phyloP scores from a whole-genome alignment of 1,140 invertebrate species.

The Trichomalopsis sarcophagae region DNA sequence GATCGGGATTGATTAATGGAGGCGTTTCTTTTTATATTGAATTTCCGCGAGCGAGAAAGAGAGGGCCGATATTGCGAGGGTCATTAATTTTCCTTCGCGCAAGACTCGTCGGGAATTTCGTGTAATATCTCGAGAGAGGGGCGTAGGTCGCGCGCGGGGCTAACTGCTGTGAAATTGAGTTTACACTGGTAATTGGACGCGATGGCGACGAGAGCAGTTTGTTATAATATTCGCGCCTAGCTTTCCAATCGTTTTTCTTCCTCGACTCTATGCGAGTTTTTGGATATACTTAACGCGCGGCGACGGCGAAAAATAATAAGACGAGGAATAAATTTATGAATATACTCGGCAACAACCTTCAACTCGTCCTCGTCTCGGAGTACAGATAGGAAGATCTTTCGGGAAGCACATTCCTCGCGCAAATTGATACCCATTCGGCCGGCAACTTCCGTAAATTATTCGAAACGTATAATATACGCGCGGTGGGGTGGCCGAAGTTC shows the following conservation, averaged over 20 bases:
- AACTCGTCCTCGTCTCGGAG: too few species aligned
- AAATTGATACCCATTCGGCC: neutral
- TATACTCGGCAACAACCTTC: too few species aligned
- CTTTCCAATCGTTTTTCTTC: too few species aligned
- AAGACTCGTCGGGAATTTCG: neutral
- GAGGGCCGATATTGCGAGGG: neutral
- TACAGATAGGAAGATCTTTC: neutral
- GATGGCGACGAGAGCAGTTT: too few species aligned
- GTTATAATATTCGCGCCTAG: too few species aligned
- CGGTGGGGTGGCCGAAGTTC: neutral
- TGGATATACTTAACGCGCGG: too few species aligned
- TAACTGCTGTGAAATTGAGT: neutral
- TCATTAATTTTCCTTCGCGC: neutral
- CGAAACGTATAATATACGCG: neutral
- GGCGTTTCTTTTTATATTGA: constrained; percentile 1
- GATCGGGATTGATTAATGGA: constrained; percentile 16
- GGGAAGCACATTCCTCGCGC: neutral
- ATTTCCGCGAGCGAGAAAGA: neutral
- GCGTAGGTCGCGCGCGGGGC: too few species aligned
- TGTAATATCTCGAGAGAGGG: neutral
- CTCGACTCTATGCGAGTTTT: too few species aligned
- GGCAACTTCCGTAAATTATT: neutral
- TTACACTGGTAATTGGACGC: neutral
- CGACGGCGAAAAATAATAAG: too few species aligned
- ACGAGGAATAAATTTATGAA: too few species aligned